Evolutionary conservation across 2,113 vertebrate genomes (phyloP).

Genomic region (Gallinago undulata): DNA sequence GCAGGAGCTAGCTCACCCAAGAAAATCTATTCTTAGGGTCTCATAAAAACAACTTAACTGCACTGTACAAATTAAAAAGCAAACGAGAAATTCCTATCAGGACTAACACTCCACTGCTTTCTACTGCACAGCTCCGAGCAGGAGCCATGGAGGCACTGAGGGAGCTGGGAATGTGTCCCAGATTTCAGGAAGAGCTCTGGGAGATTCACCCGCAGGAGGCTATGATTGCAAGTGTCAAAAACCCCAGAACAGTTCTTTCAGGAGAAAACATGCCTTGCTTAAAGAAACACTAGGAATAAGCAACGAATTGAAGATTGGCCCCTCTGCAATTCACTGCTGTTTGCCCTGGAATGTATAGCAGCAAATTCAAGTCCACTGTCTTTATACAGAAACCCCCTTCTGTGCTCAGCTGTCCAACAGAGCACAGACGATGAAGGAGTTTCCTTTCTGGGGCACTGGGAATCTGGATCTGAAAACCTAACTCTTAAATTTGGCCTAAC

Average conservation of each 20-base stretch:
- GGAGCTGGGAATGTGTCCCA: background rate
- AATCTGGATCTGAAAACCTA: background rate
- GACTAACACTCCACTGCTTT: background rate
- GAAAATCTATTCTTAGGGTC: constrained; percentile 28
- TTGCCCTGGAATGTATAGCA: background rate
- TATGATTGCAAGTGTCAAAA: background rate
- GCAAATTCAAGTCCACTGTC: background rate
- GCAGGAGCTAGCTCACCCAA: constrained; percentile 29
- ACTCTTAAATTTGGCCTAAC: background rate
- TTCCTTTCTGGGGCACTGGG: background rate
- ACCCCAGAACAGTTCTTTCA: background rate
- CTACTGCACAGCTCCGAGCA: background rate
- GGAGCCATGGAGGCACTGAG: background rate
- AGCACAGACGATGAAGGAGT: background rate
- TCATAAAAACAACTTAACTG: background rate
- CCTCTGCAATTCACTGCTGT: background rate
- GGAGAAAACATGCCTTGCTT: background rate
- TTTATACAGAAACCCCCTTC: background rate
- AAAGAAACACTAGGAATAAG: background rate
- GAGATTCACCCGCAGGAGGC: background rate
- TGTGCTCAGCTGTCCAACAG: background rate
- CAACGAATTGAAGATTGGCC: background rate
- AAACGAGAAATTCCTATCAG: background rate
- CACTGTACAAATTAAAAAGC: background rate
- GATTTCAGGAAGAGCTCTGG: background rate